Evolutionary conservation across 2,797 vertebrate genomes (phyloP), one percentile per base, ranked within the genome.

Genomic region (Alosa sapidissima): DNA sequence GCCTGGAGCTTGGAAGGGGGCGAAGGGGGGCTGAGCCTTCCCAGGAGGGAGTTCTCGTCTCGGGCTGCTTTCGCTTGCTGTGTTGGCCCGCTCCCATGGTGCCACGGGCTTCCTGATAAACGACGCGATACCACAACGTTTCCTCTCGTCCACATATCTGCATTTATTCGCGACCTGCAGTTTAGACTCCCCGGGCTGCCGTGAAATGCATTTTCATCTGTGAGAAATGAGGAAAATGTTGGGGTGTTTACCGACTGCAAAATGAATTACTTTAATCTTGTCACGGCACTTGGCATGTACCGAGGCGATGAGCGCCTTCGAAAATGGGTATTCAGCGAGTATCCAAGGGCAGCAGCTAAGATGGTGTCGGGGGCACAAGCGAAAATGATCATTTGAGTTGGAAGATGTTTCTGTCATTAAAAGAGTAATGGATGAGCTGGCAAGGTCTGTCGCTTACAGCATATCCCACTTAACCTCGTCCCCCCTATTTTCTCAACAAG

Each of bases 161-260:
- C 81, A 88, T 89, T 92, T 93, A 86, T 81, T 58, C 87, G 88
- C 52, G 87, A 81, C 82, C 60, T 89, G 90, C 86, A 14, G 48
- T 84, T 81, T 88, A 60, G 62, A 83, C 84, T 87, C 75, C 0
- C 10, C n/a, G n/a, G 87, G 89, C 82, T 85, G 28, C 78, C 1
- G 7, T 87, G 81, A 65, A 90, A 88, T 89, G 14, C 21, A 87
- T 87, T 86, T 72, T 85, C 75, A 62, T 88, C 87, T 92, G 85
- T 65, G 60, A 87, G 78, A 54, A 88, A 83, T 81, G 58, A 86
- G 72, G 83, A n/a, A 84, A 85, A 78, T 5, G 72, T 78, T n/a
- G 81, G 65, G 21, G 84, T 87, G 83, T 62, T 88, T 36, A 85
- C 85, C 60, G 81, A 83, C 47, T 83, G 85, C 47, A 81, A 89